These are phyloP conservation scores for Tokudaia tokunoshimensis DNA, from an alignment of 2,797 vertebrate species.

Conservation along the genomic window DNA sequence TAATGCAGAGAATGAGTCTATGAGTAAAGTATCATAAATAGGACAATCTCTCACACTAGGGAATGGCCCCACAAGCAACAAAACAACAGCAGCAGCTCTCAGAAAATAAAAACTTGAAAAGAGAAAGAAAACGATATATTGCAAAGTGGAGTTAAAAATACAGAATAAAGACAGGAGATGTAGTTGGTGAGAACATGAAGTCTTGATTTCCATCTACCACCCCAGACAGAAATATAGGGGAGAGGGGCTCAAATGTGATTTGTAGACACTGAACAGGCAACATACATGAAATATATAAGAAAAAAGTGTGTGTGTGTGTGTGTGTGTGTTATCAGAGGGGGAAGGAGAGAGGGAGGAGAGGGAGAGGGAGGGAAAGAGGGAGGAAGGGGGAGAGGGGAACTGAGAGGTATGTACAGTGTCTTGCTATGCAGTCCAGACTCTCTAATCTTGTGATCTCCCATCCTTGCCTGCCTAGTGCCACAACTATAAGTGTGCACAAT, in stretches of 20 bases:
- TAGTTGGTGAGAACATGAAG: background rate
- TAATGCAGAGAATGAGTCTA: background rate
- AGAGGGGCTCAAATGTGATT: background rate
- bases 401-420: background rate
- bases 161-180: background rate
- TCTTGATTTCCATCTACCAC: background rate
- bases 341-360: too few relatives aligned
- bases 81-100: background rate
- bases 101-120: background rate
- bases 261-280: background rate
- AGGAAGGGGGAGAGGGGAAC: background rate
- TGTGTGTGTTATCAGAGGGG: background rate
- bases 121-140: background rate
- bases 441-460: background rate
- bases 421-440: background rate
- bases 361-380: too few relatives aligned
- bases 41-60: background rate
- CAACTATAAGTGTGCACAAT: background rate
- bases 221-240: background rate
- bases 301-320: background rate
- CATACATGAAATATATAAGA: background rate
- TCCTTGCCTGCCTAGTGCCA: background rate
- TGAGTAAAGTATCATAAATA: background rate
- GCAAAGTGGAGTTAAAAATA: background rate
- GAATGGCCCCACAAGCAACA: slow-evolving; percentile 24